Base-by-base conservation (phyloP, 2,888 invertebrate species). In the Drosophila atripex region DNA sequence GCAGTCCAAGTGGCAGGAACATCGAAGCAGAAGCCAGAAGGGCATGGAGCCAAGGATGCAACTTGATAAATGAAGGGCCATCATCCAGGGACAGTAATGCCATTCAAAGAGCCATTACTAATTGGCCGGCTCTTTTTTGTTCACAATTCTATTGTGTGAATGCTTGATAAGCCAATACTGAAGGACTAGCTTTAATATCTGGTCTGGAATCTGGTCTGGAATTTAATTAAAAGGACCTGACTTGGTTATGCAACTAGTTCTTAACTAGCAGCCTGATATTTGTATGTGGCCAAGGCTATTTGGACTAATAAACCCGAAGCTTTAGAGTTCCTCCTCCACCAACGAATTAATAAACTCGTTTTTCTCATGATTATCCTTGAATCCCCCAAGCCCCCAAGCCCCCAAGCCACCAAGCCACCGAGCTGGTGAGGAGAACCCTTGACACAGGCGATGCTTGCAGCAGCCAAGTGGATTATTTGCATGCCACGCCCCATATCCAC, bases 41-140 rank as follows among this genome's bases (percentile, higher is more conserved):
- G 55, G 23, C 54, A 30, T 2, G 9, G 46, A 18, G 46, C 35
- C 47, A 57, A 46, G 68, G 69, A 66, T 68, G 66, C 69, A 57
- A 68, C 49, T 57, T 66, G 66, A 66, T 68, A 57, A 66, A 66
- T 66, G 66, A 68, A 57, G 38, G 65, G n/a, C n/a, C 52, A 28
- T 52, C 63, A 12, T 21, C 25, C 21, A 12, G 52, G 52, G 16
- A 8, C 28, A 51, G 32, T 28, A 51, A 35, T 52, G 64, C 16
- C 64, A 63, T 43, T 63, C 43, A 21, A 51, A 18, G 18, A 25
- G 41, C 63, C 18, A 21, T 16, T 21, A 64, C 64, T 63, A 63
- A 63, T 64, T 63, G 63, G 56, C 18, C 53, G n/a, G 7, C 35
- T 18, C 38, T 46, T 60, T 56, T 60, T 12, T 14, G 25, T 25